Evolutionary conservation across 2,113 vertebrate genomes (phyloP), one percentile per base, ranked within the genome.

Genomic region (Hydropotes inermis): DNA sequence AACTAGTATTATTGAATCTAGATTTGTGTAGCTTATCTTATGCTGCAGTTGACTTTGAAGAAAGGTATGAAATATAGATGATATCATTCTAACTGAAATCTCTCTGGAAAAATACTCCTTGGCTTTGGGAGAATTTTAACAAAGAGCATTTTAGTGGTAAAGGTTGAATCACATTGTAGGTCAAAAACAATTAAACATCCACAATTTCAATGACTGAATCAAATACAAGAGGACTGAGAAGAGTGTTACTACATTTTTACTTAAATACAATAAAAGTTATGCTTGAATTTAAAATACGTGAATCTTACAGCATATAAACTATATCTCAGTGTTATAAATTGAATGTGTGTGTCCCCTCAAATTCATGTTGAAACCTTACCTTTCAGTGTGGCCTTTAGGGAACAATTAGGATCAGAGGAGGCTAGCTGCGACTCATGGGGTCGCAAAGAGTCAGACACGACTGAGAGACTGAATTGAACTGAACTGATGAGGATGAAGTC

Each of bases 191-290:
- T 87, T 93, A 61, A 90, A 95, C 11, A 57, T 39, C 14, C 11
- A 43, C 23, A 94, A 21, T 78, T 82, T 47, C n/a, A 61, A 2
- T 15, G 39, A 89, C 45, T 61, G 25, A 47, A 21, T 61, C 4
- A 33, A 78, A 79, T 28, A 25, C 2, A 47, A 78, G 25, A 39
- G 17, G 55, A 33, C 47, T 39, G 30, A 58, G 86, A 52, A 94
- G 94, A 91, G 5, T 33, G 30, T 70, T 64, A 89, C 89, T 87
- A 58, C 33, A 81, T 94, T 93, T 74, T 61, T 70, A 58, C 67
- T 79, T 95, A 10, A 11, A 96, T 96, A 87, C 36, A 91, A 78
- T 61, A 90, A 95, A 96, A 97, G 30, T 88, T 89, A 61, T 23
- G 54, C 57, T 97, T 11, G 3, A 79, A 89, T 33, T 81, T 94